Evolutionary conservation across 2,888 invertebrate species (phyloP).

Genomic region (Tetrapedia diversipes): DNA sequence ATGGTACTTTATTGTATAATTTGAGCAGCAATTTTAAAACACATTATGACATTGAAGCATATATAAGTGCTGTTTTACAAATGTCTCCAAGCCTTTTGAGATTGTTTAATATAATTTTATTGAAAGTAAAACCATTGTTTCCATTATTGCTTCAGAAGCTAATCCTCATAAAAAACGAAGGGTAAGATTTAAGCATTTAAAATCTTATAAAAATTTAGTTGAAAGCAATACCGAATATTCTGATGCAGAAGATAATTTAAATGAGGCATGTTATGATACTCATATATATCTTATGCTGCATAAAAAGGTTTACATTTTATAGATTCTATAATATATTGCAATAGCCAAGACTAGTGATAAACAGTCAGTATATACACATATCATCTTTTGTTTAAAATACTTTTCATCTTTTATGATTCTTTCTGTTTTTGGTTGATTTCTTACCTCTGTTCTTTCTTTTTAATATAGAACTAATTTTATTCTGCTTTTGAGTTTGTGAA

Average conservation of each 20-base stretch:
- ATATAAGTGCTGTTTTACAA: slow-evolving; percentile 82
- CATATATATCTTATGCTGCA: too few species aligned
- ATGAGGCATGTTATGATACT: slow-evolving; percentile 57
- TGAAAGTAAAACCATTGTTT: slow-evolving; percentile 64
- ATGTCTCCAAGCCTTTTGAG: slow-evolving; percentile 78
- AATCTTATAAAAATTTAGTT: neutral
- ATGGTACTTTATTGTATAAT: slow-evolving; percentile 91
- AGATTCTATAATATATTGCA: too few species aligned
- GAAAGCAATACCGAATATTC: slow-evolving; percentile 26
- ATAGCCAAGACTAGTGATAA: too few species aligned
- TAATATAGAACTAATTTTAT: neutral
- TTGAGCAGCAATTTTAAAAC: slow-evolving; percentile 86
- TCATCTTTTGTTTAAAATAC: neutral
- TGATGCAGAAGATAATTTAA: slow-evolving; percentile 2
- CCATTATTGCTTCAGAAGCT: slow-evolving; percentile 4
- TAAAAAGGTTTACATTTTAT: too few species aligned
- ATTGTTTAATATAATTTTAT: slow-evolving; percentile 72
- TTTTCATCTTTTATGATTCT: neutral
- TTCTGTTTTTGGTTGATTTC: neutral
- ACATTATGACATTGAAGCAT: slow-evolving; percentile 84
- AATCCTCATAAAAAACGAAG: neutral
- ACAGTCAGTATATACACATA: too few species aligned
- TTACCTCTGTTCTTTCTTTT: slow-evolving; percentile 4
- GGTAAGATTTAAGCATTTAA: neutral
- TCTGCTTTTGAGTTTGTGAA: neutral